Evolutionary conservation across 2,888 invertebrate genomes (phyloP), one percentile per base, ranked within the genome.

Genomic region (Flexamia atlantica): DNA sequence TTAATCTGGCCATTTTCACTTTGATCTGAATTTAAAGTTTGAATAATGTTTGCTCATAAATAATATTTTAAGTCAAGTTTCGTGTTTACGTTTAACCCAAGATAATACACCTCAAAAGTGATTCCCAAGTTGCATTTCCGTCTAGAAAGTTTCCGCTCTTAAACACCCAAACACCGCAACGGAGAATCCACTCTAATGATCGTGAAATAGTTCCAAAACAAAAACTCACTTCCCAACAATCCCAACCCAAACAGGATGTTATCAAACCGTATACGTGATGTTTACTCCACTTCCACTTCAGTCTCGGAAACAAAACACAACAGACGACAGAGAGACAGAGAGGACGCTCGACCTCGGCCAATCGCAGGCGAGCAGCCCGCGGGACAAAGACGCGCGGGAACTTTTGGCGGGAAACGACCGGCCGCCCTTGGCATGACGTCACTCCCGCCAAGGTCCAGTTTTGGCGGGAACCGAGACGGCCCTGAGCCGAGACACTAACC

Each of bases 381-480:
- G 64, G 64, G 64, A 64, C 64, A 64, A 64, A 64, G 64, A 64
- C 25, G 64, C 64, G 64, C 64, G 64, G 28, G 64, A 57, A 57
- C 57, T 64, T 64, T 64, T 64, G 64, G 64, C 64, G 64, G 64
- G 64, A 64, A 64, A 28, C 64, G 64, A 28, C 64, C 64, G 64
- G 64, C 64, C 64, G 64, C 64, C 64, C 64, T 64, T 57, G 57
- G 20, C 12, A 30, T 64, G 64, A 64, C 64, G 64, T 64, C 4
- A n/a, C 30, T 9, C 64, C 28, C 64, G 64, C 64, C 64, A 64
- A 64, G 64, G 64, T 64, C 28, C 64, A 64, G 28, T 64, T 60
- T 64, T 64, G 64, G 64, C 64, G 64, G 64, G 64, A 64, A 64
- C 64, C 4, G 64, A 64, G 64, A 64, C 64, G 64, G 64, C 64